Conservation (phyloP, 64 coral and sea anemone genomes). For the Pachyseris speciosa region DNA sequence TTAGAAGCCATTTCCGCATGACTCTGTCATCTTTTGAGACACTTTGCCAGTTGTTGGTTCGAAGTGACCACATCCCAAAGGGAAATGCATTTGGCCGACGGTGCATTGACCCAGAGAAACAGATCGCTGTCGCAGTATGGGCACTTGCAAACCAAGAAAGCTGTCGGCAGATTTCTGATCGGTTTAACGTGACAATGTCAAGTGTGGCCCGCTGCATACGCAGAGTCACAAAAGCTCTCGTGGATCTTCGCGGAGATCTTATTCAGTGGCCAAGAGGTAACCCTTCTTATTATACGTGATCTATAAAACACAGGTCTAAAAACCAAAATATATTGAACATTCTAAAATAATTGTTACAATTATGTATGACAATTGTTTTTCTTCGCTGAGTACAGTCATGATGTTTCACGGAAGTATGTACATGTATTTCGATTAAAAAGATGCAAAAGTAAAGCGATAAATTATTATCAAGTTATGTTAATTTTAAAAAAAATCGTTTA, state of each 20-base stretch:
- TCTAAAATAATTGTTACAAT: not conserved
- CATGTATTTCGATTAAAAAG: not conserved
- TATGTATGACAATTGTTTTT: not conserved
- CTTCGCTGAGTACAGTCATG: not conserved
- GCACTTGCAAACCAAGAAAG: constrained; percentile 5
- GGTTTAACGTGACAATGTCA: constrained; percentile 8
- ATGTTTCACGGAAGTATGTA: not conserved
- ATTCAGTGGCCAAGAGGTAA: constrained; percentile 29
- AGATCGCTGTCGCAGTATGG: not conserved
- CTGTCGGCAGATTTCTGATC: not conserved
- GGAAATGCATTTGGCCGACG: constrained; percentile 5
- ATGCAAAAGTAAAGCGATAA: too few species aligned
- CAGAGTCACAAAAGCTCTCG: constrained; percentile 1
- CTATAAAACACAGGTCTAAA: not conserved
- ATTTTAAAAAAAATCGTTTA: too few species aligned
- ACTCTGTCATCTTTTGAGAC: not conserved
- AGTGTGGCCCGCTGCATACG: not conserved
- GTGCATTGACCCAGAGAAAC: not conserved
- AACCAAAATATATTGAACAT: not conserved
- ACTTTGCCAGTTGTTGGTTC: not conserved
- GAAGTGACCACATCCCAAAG: constrained; percentile 23
- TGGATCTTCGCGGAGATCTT: constrained; percentile 4
- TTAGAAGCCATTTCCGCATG: not conserved
- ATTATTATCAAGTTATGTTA: too few species aligned
- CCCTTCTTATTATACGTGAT: not conserved